These are phyloP conservation scores for Pipistrellus pygmaeus DNA, from an alignment of 2,797 vertebrate genomes.

Conservation along the genomic window DNA sequence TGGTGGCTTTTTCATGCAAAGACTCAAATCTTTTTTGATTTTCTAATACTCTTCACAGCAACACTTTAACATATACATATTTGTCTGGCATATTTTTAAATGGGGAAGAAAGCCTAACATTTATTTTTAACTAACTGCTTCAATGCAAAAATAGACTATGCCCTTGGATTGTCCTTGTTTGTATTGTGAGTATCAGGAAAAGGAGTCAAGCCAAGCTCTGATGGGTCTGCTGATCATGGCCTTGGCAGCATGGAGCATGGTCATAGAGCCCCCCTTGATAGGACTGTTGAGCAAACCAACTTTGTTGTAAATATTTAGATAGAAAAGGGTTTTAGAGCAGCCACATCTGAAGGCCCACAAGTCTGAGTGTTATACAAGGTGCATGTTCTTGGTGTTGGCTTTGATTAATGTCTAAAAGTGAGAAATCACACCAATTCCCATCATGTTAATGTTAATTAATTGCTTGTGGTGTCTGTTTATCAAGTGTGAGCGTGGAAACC, in stretches of 20 bases:
- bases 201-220: not conserved
- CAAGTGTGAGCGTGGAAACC: conserved; percentile 72
- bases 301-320: conserved; percentile 66
- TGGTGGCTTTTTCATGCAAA: conserved; percentile 31
- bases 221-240: not conserved
- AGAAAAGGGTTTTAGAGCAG: conserved; percentile 47
- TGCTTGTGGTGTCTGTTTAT: conserved; percentile 74
- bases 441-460: conserved; percentile 83
- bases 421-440: conserved; percentile 71
- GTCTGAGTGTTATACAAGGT: conserved; percentile 61
- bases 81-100: conserved; percentile 37
- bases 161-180: conserved; percentile 34
- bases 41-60: not conserved
- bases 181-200: conserved; percentile 18
- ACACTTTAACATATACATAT: not conserved
- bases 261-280: not conserved
- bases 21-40: not conserved
- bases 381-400: conserved; percentile 60
- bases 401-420: conserved; percentile 79
- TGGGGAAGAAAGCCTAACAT: conserved; percentile 14
- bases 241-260: not conserved
- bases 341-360: conserved; percentile 74
- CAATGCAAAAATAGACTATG: conserved; percentile 58
- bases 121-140: conserved; percentile 56
- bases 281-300: not conserved